phyloP scores from a whole-genome alignment of 2,797 vertebrate species.

The Rallus crepitans region DNA sequence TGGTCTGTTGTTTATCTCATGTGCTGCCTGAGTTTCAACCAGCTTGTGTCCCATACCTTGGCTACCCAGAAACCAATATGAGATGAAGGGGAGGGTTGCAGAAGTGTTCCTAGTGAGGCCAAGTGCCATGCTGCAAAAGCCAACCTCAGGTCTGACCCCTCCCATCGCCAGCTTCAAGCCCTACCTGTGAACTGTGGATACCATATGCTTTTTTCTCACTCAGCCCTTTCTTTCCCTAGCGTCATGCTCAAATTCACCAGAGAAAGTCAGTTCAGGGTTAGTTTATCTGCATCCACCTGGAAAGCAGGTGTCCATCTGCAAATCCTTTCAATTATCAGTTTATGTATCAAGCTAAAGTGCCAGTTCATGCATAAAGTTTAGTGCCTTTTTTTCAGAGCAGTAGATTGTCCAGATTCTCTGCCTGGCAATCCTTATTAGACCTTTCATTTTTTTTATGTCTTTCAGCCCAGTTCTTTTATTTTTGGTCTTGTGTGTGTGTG shows the following conservation, averaged over 20 bases:
- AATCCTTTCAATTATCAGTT: not conserved
- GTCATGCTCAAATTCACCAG: accelerated
- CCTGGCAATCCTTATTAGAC: not conserved
- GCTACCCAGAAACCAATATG: not conserved
- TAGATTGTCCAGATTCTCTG: not conserved
- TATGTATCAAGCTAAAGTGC: not conserved
- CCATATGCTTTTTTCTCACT: not conserved
- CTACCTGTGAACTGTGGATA: not conserved
- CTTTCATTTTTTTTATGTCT: not conserved
- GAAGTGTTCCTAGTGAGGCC: not conserved
- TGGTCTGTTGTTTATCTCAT: not conserved
- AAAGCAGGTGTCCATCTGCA: not conserved
- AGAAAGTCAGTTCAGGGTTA: not conserved
- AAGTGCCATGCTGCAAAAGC: not conserved
- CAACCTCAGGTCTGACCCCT: not conserved
- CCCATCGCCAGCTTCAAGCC: not conserved
- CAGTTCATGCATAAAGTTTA: not conserved
- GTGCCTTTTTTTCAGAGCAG: not conserved
- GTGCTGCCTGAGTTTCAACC: not conserved
- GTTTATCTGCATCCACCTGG: not conserved
- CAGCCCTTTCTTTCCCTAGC: not conserved
- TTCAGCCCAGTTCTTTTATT: not conserved
- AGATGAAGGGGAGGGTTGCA: not conserved
- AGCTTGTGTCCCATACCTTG: not conserved
- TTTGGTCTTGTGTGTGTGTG: not conserved